Evolutionary conservation across 2,797 vertebrate genomes (phyloP), one percentile per base, ranked within the genome.

Genomic region (Australoheros facetus): DNA sequence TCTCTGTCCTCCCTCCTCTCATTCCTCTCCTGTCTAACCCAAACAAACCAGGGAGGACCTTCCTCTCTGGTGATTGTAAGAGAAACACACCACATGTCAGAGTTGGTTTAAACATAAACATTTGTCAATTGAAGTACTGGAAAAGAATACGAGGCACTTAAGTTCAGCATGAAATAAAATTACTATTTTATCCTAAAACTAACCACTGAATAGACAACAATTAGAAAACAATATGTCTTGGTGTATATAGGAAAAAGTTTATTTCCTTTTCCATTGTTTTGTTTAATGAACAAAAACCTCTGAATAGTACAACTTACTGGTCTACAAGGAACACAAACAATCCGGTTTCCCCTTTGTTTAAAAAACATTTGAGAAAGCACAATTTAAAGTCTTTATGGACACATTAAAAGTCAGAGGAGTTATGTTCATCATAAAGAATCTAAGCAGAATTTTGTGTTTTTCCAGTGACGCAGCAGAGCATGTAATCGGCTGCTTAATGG

Each of bases 31-130:
- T 82, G 90, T 86, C 85, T 91, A 93, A 93, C 93, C 93, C 91
- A 93, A 93, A 94, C 91, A 94, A 93, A 90, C 90, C 80, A 79
- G 73, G 70, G 82, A 87, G 85, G 83, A 92, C 81, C 89, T 93
- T 92, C 88, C 85, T 91, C 83, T 89, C 88, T 80, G 69, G 89
- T 89, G 90, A 86, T 85, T 89, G 80, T 26, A 76, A 80, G 69
- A 93, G 87, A 93, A 93, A 92, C 79, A 83, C 92, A 87, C 82
- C 87, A 89, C 90, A 92, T 93, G 91, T 93, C 90, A 89, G 87
- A 87, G 78, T 80, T 55, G 66, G 79, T 80, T 89, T 57, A 81
- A 92, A 90, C 79, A 92, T 89, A 92, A 94, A 94, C 91, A 92
- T 77, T 66, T 74, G 84, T 91, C 88, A 91, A 86, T 91, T 89